Percentiles rank a stretch among this genome's conserved stretches.
Evolutionary conservation across 2,888 invertebrate genomes (phyloP).

Genomic region (Chromoteleia sp.): DNA sequence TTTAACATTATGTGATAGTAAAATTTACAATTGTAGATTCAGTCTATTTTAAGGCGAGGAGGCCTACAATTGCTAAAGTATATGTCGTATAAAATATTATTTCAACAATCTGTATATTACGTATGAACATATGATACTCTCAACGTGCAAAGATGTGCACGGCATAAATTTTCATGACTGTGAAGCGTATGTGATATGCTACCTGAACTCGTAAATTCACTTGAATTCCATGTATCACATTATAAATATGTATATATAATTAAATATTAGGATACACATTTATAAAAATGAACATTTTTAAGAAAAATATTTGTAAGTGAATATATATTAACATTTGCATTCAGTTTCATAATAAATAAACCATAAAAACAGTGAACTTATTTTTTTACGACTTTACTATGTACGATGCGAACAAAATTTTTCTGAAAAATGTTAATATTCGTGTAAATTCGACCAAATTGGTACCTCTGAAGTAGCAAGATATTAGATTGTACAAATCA

Average conservation of each 20-base stretch:
- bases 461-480: background rate
- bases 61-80: constrained; percentile 42
- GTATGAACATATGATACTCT: constrained; percentile 47
- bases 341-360: constrained; percentile 21
- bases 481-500: background rate
- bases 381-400: constrained; percentile 47
- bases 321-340: constrained; percentile 20
- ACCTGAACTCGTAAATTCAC: constrained; percentile 59
- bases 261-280: constrained; percentile 40
- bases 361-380: constrained; percentile 32
- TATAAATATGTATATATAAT: constrained; percentile 56
- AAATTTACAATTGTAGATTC: constrained; percentile 14
- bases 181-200: constrained; percentile 70
- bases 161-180: constrained; percentile 65
- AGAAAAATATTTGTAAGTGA: constrained; percentile 37
- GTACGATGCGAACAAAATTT: constrained; percentile 14
- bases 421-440: constrained; percentile 12
- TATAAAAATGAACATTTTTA: constrained; percentile 42
- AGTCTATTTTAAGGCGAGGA: constrained; percentile 19
- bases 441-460: constrained; percentile 1
- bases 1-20: background rate
- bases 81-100: constrained; percentile 30
- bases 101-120: constrained; percentile 32
- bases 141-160: constrained; percentile 37
- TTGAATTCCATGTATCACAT: constrained; percentile 53